Conservation (phyloP, 92 coral and sea anemone genomes). For the Muricea muricata region DNA sequence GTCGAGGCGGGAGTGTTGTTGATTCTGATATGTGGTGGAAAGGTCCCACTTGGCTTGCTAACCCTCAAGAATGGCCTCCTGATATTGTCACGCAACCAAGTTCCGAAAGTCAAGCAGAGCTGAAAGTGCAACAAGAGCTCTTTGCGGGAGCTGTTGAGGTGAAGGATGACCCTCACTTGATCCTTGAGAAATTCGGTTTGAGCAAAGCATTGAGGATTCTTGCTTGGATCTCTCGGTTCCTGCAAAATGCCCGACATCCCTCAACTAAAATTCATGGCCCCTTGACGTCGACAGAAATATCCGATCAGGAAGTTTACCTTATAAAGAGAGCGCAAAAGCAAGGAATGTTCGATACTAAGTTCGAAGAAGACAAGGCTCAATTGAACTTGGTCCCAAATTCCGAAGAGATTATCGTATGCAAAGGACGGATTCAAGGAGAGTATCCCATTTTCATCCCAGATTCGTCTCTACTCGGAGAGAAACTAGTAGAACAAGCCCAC, state of each 20-base stretch:
- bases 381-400: slow-evolving; percentile 48
- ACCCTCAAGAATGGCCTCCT: slow-evolving; percentile 30
- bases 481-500: not conserved
- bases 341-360: slow-evolving; percentile 18
- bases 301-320: slow-evolving; percentile 24
- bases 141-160: slow-evolving; percentile 61
- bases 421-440: slow-evolving; percentile 32
- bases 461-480: not conserved
- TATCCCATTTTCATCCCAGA: not conserved
- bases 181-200: slow-evolving; percentile 75
- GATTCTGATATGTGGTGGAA: slow-evolving; percentile 46
- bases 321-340: slow-evolving; percentile 48
- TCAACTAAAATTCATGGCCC: slow-evolving; percentile 42
- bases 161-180: slow-evolving; percentile 56
- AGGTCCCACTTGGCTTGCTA: slow-evolving; percentile 30
- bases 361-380: slow-evolving; percentile 31
- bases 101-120: slow-evolving; percentile 43
- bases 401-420: slow-evolving; percentile 35
- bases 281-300: slow-evolving; percentile 42
- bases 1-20: slow-evolving; percentile 47
- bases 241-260: slow-evolving; percentile 63
- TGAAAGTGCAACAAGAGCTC: slow-evolving; percentile 68
- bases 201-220: slow-evolving; percentile 72
- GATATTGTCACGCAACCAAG: slow-evolving; percentile 38
- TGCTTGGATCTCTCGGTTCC: slow-evolving; percentile 72